Evolutionary conservation across 2,888 invertebrate species (phyloP), one percentile per base, ranked within the genome.

Genomic region (Pseudolycoriella hygida): DNA sequence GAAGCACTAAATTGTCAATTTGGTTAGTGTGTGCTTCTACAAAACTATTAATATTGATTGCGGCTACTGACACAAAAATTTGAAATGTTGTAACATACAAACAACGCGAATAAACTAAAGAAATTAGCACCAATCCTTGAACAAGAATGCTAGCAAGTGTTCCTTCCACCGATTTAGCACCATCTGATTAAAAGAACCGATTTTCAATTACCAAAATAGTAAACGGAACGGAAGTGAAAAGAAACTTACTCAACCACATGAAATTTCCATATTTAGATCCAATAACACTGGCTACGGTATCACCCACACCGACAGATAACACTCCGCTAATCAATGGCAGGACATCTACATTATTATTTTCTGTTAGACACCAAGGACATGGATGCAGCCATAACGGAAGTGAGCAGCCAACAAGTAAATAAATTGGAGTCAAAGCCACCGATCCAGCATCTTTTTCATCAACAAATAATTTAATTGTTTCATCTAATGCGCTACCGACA

Each of bases 1-100:
- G 92, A 50, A 93, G 63, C 19, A 82, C 74, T 50, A 93, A 67
- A 67, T 96, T 96, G 65, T 96, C 94, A 25, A 94, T 80, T 71
- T 94, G 94, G 53, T 79, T 76, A 1, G 92, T 93, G 51, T 74
- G 75, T 0, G 92, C 89, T 68, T 96, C 94, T 17, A 86, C 72
- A 1, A 86, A 53, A 0, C 84, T 78, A 1, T 80, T 72, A 11
- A 76, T 59, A 1, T 76, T 53, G 34, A 78, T 66, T 3, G 77
- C 73, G 25, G 70, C 50, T 5, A 69, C 55, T 15, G 71, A 60
- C 53, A 66, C 69, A 30, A 70, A 53, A 12, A 43, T 14, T 11
- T 18, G 4, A 32, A 63, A 64, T 15, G 61, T 51, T 2, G 58
- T 60, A 19, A 66, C 56, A 18, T 63, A 55, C 43, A 78, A 50